Base-by-base conservation (phyloP, 2,888 invertebrate genomes). In the Pedicia rivosa region DNA sequence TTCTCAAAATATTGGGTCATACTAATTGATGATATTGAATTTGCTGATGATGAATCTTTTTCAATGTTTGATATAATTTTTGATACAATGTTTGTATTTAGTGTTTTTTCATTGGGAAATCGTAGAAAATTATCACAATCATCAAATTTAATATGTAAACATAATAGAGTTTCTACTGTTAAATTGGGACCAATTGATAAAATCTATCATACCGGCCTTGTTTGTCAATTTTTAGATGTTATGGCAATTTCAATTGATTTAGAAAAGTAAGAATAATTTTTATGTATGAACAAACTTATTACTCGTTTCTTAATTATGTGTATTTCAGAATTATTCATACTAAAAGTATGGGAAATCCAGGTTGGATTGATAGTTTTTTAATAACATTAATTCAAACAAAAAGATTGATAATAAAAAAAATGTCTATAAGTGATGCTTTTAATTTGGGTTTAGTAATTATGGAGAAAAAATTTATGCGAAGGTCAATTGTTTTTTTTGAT, bases 351-450 rank as follows among this genome's bases (percentile, higher is more conserved):
- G 75, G 75, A 0, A 66, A 70, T 54, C 72, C 75, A 1, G 75
- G 76, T 2, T 76, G 75, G 75, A 69, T 76, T 38, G 71, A 75
- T 50, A 72, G 70, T 50, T 74, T 69, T 46, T 54, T 75, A 17
- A 62, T 71, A 28, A 72, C 68, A 34, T 55, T 74, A 6, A 51
- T 68, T 2, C 74, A 75, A 50, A 63, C 66, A 0, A 64, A 65
- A 10, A 65, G 63, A 2, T 44, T 74, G 14, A 8, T 25, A 28
- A 30, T 35, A 16, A 40, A 4, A 42, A 45, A 9, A 33, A 13
- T 42, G 34, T 34, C 44, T 45, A 38, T 55, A 3, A 44, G 42
- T 2, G 55, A 58, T 16, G 60, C 58, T 0, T 28, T 52, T 4
- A 51, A 50, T 16, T 39, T 48, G 2, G 59, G 60, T 0, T 53